phyloP scores from a whole-genome alignment of 2,888 invertebrate genomes.

The Tachina lurida region DNA sequence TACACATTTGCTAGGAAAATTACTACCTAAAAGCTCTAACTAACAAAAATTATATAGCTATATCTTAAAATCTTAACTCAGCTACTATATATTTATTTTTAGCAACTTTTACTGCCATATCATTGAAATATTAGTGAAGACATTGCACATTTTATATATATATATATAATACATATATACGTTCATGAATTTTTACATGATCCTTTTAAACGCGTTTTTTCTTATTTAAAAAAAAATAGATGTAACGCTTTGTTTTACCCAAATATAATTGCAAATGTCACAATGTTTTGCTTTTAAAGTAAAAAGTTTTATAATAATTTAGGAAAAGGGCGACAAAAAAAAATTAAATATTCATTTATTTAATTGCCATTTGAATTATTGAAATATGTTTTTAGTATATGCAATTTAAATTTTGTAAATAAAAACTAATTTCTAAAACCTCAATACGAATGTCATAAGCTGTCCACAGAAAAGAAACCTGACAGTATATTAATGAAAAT shows the following conservation, averaged over 20 bases:
- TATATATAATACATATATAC: too few species aligned
- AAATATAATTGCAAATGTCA: background rate
- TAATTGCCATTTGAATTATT: conserved; percentile 28
- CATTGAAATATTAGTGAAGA: too few species aligned
- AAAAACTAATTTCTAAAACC: conserved; percentile 70
- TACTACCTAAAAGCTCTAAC: too few species aligned
- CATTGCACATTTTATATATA: too few species aligned
- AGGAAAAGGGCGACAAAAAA: background rate
- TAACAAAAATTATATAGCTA: too few species aligned
- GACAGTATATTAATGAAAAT: conserved; percentile 70
- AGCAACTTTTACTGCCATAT: too few species aligned
- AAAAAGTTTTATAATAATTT: background rate
- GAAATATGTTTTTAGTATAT: background rate
- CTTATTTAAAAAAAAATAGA: background rate
- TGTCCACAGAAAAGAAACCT: conserved; percentile 64
- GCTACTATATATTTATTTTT: too few species aligned
- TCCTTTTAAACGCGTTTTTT: background rate
- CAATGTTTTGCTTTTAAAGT: background rate
- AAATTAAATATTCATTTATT: background rate
- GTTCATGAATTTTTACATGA: too few species aligned
- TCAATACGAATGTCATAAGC: conserved; percentile 69
- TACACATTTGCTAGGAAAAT: too few species aligned
- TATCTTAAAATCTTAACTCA: too few species aligned
- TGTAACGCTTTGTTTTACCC: background rate
- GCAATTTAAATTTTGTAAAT: background rate